Evolutionary conservation across 2,113 vertebrate genomes (phyloP).

Genomic region (Cynoglossus semilaevis): DNA sequence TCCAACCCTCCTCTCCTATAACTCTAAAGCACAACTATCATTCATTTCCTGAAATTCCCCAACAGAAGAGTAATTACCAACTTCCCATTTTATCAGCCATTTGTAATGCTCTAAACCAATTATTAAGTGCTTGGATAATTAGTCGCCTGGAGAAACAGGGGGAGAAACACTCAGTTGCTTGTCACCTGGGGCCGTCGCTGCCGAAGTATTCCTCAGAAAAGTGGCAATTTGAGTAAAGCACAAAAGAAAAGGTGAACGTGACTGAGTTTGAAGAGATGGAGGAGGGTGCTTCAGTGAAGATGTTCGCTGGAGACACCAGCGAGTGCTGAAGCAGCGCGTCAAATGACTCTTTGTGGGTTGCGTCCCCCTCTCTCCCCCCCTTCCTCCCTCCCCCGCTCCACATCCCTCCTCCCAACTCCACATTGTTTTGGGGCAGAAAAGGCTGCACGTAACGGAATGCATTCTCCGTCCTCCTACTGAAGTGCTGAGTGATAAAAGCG

Average conservation of each 20-base stretch:
- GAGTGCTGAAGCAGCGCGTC: constrained; percentile 20
- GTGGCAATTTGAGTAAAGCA: constrained; percentile 1
- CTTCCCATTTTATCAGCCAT: constrained; percentile 54
- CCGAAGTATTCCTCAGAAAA: constrained; percentile 43
- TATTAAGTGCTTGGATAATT: constrained; percentile 52
- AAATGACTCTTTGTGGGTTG: constrained; percentile 33
- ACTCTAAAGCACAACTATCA: constrained; percentile 32
- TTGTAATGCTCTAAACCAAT: constrained; percentile 55
- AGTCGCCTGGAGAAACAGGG: constrained; percentile 27
- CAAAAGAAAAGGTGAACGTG: constrained; percentile 4
- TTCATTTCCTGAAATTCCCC: constrained; percentile 41
- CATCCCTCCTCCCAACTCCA: no score
- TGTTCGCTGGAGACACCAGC: constrained; percentile 11
- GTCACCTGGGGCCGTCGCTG: constrained; percentile 25
- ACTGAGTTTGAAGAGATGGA: constrained; percentile 12
- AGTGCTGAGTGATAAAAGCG: constrained; percentile 37
- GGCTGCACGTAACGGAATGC: constrained; percentile 32
- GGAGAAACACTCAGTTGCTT: constrained; percentile 28
- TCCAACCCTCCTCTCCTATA: constrained; percentile 19
- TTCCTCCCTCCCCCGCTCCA: no score
- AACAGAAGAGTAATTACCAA: constrained; percentile 48
- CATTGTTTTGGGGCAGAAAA: constrained; percentile 34
- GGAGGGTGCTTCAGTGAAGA: neutral
- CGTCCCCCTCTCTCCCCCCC: no score
- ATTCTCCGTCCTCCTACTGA: constrained; percentile 36